A percentile compares a stretch with the other conserved stretches of the same genome.
Evolutionary conservation across 2,113 vertebrate genomes (phyloP).

Genomic region (Oreotrochilus melanogaster): DNA sequence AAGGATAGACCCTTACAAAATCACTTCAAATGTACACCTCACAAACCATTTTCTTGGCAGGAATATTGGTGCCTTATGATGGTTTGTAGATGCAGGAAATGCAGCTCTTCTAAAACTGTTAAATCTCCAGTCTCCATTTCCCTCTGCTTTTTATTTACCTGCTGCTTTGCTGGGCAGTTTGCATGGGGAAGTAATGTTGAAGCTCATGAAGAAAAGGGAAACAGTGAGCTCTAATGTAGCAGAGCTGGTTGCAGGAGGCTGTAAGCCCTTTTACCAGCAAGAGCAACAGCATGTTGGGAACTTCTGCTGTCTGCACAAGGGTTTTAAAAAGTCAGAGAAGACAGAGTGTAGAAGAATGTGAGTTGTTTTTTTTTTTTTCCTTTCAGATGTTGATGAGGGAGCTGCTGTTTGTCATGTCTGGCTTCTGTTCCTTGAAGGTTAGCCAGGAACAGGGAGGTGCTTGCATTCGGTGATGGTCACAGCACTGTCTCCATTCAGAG

Average conservation of each 20-base stretch:
- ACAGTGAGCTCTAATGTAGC: not conserved
- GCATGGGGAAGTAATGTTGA: not conserved
- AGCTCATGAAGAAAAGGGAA: not conserved
- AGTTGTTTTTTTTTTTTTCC: not conserved
- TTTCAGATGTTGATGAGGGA: not conserved
- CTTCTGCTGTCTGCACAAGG: not conserved
- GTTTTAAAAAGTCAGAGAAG: not conserved
- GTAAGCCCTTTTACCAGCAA: not conserved
- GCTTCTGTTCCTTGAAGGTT: constrained; percentile 12
- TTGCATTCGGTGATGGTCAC: not conserved
- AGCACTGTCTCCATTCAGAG: not conserved
- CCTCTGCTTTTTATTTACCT: not conserved
- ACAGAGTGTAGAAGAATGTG: not conserved
- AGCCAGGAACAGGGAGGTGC: not conserved
- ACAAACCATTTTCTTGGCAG: not conserved
- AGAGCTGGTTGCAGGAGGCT: not conserved
- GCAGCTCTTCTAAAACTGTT: not conserved
- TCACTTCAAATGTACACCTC: not conserved
- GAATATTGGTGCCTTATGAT: not conserved
- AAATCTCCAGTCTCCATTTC: not conserved
- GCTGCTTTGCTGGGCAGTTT: not conserved
- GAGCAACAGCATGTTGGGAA: not conserved
- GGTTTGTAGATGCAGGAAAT: not conserved
- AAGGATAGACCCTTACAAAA: not conserved
- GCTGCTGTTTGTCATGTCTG: not conserved